These are phyloP conservation scores for Achatina immaculata DNA, from an alignment of 1,140 invertebrate genomes.

Conservation along the genomic window DNA sequence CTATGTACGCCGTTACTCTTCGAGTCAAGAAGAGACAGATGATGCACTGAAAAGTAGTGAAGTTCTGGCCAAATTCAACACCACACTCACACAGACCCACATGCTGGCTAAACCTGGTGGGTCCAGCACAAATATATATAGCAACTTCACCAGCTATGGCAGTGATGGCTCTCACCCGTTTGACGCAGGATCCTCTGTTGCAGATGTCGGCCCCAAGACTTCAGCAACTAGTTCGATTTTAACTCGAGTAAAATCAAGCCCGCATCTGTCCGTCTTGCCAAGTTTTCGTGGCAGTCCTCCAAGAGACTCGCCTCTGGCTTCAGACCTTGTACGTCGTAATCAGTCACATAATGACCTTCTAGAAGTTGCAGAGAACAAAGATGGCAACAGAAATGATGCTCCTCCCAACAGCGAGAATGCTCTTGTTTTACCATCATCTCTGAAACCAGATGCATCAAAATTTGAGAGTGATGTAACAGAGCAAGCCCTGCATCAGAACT, in stretches of 20 bases:
- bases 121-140: background rate
- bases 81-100: background rate
- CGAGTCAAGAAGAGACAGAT: background rate
- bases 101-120: background rate
- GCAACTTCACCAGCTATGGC: background rate
- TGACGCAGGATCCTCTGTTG: too few relatives aligned
- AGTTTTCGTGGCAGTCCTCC: background rate
- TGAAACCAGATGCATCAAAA: background rate
- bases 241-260: background rate
- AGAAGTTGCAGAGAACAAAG: background rate
- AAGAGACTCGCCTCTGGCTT: background rate
- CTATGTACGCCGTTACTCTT: constrained; percentile 3
- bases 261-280: background rate
- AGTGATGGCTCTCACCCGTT: background rate
- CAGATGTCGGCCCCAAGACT: background rate
- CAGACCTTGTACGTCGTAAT: background rate
- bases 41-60: background rate
- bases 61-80: constrained; percentile 1
- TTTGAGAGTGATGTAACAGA: background rate
- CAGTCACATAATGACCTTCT: background rate
- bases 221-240: background rate
- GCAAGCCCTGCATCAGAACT: background rate
- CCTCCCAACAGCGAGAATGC: background rate
- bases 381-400: background rate
- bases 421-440: background rate